These are phyloP conservation scores for Chromobotia macracanthus DNA, from an alignment of 2,797 vertebrate genomes.

Conservation along the genomic window DNA sequence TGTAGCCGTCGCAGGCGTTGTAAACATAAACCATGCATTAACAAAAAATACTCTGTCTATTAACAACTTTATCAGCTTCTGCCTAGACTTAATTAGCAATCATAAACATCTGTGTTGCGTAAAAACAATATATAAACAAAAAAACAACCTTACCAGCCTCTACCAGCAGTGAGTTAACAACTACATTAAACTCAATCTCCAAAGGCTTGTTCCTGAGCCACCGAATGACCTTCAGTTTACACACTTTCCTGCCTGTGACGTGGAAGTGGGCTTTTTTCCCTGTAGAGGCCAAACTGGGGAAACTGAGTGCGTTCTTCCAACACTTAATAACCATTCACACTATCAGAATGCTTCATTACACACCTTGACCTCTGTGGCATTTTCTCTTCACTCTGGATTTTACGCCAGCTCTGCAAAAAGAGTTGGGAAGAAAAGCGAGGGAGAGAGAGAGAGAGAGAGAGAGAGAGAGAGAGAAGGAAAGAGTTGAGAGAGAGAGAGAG, in stretches of 20 bases:
- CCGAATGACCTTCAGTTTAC: conserved; percentile 45
- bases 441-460: conserved; percentile 23
- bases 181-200: conserved; percentile 49
- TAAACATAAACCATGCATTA: not conserved
- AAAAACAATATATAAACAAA: not conserved
- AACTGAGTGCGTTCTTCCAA: conserved; percentile 59
- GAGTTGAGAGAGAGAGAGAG: conserved; percentile 20
- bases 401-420: conserved; percentile 58
- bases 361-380: conserved; percentile 67
- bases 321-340: conserved; percentile 66
- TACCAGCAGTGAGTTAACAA: conserved; percentile 28
- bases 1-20: not conserved
- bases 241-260: conserved; percentile 30
- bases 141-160: not conserved
- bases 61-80: not conserved
- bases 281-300: conserved; percentile 41
- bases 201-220: conserved; percentile 30
- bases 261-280: conserved; percentile 44
- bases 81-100: not conserved
- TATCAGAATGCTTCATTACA: conserved; percentile 68
- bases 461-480: not conserved
- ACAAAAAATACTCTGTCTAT: not conserved
- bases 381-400: conserved; percentile 63
- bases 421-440: conserved; percentile 54
- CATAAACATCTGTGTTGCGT: not conserved